Base-by-base conservation (phyloP, 2,888 invertebrate species). In the Salpingus planirostris region DNA sequence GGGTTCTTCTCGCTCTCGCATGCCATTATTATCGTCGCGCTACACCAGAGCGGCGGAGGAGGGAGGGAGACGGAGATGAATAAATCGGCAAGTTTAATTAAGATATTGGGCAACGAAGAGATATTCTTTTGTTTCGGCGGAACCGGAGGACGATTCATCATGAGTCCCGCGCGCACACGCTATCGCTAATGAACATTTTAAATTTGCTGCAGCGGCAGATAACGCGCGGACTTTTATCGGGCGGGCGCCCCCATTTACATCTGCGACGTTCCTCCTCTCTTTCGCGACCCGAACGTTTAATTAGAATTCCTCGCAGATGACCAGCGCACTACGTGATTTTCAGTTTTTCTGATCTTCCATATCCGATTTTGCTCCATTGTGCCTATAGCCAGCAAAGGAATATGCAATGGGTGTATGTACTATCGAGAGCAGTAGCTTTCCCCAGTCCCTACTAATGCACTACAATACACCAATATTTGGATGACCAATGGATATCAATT, bases 31-130 rank as follows among this genome's bases (percentile, higher is more conserved):
- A 49, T 54, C 5, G 8, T 5, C 23, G 10, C 23, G 23, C 4
- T 23, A 23, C 5, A 10, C 23, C 8, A 8, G 23, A 6, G 42
- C 42, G 38, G 29, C 36, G 26, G 13, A 43, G 47, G 44, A 53
- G 60, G 57, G 59, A n/a, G n/a, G n/a, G n/a, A n/a, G n/a, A n/a
- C n/a, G n/a, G n/a, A n/a, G n/a, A n/a, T n/a, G n/a, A 61, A 64
- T 63, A 65, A 66, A 66, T 66, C 64, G 64, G 64, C 61, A 60
- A 65, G 54, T 66, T 66, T 66, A 66, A 66, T 66, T 66, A 66
- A 66, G 65, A 66, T 66, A 64, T 64, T 63, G 63, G 62, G 54
- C 62, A 59, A 56, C 52, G 40, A 48, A 46, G 57, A 59, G 59
- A 62, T 61, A 62, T 61, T 62, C 64, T 63, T 64, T 64, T 64